Evolutionary conservation across 1,140 invertebrate genomes (phyloP).

Genomic region (Drosophila persimilis): DNA sequence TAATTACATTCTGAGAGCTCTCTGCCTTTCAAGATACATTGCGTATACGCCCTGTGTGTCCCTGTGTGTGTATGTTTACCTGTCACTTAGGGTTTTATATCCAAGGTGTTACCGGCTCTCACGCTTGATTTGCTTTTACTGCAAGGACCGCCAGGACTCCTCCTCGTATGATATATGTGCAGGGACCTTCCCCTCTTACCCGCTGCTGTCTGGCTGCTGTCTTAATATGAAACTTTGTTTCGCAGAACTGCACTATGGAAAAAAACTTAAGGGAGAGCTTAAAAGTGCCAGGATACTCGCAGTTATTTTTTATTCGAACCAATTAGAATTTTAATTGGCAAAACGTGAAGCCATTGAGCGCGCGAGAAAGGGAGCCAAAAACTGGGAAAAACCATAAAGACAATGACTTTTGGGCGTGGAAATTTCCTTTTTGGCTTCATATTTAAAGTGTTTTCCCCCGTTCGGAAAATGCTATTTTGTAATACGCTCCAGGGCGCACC

Average conservation of each 20-base stretch:
- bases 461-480: slow-evolving; percentile 7
- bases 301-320: slow-evolving; percentile 50
- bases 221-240: slow-evolving; percentile 55
- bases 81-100: slow-evolving; percentile 49
- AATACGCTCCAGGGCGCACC: slow-evolving; percentile 43
- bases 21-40: slow-evolving; percentile 23
- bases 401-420: slow-evolving; percentile 36
- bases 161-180: slow-evolving; percentile 28
- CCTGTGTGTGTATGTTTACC: not conserved
- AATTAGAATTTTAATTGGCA: slow-evolving; percentile 70
- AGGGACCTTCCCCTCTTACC: not conserved
- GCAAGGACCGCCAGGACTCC: too few relatives aligned
- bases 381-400: slow-evolving; percentile 59
- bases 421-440: slow-evolving; percentile 29
- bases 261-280: slow-evolving; percentile 38
- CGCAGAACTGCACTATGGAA: slow-evolving; percentile 32
- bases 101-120: slow-evolving; percentile 48
- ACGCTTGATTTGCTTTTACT: slow-evolving; percentile 54
- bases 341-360: slow-evolving; percentile 58
- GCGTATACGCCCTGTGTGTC: slow-evolving; percentile 45
- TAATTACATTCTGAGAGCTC: slow-evolving; percentile 48
- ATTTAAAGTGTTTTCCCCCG: slow-evolving; percentile 35
- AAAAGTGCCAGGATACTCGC: slow-evolving; percentile 23
- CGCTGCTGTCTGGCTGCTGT: slow-evolving; percentile 36
- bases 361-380: not conserved